Conservation (phyloP, 2,888 invertebrate species). For the Calliscelio sp. region DNA sequence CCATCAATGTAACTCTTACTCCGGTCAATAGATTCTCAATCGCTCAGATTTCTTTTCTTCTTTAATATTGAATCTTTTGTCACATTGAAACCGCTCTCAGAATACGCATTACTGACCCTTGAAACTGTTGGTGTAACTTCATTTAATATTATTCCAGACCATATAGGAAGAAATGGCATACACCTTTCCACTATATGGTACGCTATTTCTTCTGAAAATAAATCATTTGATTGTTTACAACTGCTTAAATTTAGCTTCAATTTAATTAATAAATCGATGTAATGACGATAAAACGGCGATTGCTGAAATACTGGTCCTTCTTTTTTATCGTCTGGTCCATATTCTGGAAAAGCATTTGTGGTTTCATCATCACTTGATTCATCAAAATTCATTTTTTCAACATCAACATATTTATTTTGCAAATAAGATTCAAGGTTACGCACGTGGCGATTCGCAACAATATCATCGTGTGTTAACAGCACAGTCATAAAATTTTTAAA, state of each 20-base stretch:
- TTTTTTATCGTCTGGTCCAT: background rate
- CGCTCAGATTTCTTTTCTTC: background rate
- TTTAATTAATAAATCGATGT: background rate
- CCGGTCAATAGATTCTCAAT: background rate
- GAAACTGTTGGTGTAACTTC: background rate
- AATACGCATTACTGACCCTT: conserved; percentile 26
- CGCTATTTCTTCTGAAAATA: too few relatives aligned
- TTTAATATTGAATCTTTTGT: background rate
- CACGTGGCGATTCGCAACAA: conserved; percentile 9
- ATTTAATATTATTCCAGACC: conserved; percentile 6
- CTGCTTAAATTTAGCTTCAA: background rate
- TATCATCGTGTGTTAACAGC: conserved; percentile 4
- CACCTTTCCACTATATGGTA: conserved; percentile 12
- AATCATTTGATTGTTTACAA: background rate
- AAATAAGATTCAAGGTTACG: background rate
- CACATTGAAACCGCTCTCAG: conserved; percentile 9
- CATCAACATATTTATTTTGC: background rate
- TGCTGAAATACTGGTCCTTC: conserved; percentile 5
- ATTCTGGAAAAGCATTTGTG: background rate
- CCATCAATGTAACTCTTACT: conserved; percentile 5
- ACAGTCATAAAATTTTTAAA: conserved; percentile 16
- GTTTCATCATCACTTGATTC: background rate
- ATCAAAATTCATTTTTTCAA: too few relatives aligned
- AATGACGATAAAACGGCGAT: conserved; percentile 23
- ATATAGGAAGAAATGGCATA: conserved; percentile 30